Conservation (phyloP, 2,113 vertebrate species). For the Tylochromis polylepis region DNA sequence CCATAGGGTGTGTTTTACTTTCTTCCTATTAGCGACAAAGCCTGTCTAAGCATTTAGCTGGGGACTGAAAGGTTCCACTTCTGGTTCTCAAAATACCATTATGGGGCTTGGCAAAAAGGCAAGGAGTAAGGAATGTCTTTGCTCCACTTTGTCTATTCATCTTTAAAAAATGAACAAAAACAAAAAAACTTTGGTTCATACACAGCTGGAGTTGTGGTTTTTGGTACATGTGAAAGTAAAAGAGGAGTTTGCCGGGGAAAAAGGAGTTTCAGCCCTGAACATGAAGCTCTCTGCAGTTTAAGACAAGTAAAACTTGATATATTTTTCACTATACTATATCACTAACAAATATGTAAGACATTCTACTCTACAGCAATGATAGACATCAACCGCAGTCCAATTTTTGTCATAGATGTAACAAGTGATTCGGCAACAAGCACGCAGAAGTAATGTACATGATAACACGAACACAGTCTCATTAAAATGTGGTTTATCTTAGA, state of each 20-base stretch:
- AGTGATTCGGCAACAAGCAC: not conserved
- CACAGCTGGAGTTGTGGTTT: too few species aligned
- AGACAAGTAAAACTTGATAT: not conserved
- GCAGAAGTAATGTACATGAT: not conserved
- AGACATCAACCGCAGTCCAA: not conserved
- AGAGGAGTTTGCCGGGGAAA: not conserved
- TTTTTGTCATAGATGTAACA: not conserved
- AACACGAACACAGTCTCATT: not conserved
- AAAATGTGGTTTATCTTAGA: not conserved
- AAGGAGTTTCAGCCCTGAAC: not conserved
- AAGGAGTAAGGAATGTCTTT: not conserved
- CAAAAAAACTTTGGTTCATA: too few species aligned
- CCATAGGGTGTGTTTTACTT: not conserved
- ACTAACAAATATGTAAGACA: not conserved
- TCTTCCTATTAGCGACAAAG: not conserved
- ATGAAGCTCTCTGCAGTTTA: not conserved
- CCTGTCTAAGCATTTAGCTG: not conserved
- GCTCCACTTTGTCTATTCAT: not conserved
- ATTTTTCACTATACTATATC: not conserved
- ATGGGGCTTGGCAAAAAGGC: not conserved
- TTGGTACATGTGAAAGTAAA: too few species aligned
- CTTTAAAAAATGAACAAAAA: not conserved
- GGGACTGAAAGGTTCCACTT: not conserved
- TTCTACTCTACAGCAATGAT: not conserved
- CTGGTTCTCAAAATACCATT: not conserved